Evolutionary conservation across 2,113 vertebrate species (phyloP), one percentile per base, ranked within the genome.

Genomic region (Osmerus mordax): DNA sequence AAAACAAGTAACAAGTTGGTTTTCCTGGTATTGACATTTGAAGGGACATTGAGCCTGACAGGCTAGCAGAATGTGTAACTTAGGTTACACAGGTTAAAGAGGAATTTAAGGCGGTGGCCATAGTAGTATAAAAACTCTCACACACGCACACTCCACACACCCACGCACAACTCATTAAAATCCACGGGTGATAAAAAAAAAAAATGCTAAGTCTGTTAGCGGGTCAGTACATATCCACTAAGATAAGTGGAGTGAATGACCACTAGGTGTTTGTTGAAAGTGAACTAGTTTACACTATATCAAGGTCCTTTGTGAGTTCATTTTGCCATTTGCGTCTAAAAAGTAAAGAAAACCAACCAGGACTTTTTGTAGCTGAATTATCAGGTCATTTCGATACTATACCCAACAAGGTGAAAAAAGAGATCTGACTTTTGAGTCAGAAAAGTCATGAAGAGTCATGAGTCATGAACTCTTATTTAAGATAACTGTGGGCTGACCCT

Each of bases 11-110:
- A 53, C 69, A 18, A 64, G 21, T 19, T 54, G 25, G 69, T 65
- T 69, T 69, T 72, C 73, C 67, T 69, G 76, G 71, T 72, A 76
- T 75, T 74, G 78, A 81, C 81, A 72, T 77, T 61, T 21, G 23
- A 78, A 69, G 56, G 58, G 74, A 63, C 67, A 71, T 81, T 76
- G n/a, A 66, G 51, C 55, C 36, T 28, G 58, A 80, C 18, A 14
- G 23, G 56, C 52, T 18, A 64, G 32, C 74, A 65, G 18, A 41
- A 61, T 47, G 7, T 47, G 7, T 47, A 56, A 58, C 36, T 36
- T 59, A 21, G 21, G 21, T 21, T 21, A 21, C 21, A 21, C 21
- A 62, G 28, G 21, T 52, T 29, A 62, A 53, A 16, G 68, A 54
- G 55, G 69, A 32, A 69, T 59, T 77, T 61, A 75, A 74, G 61